phyloP scores from a whole-genome alignment of 2,113 vertebrate genomes.

The Myiozetetes cayanensis region DNA sequence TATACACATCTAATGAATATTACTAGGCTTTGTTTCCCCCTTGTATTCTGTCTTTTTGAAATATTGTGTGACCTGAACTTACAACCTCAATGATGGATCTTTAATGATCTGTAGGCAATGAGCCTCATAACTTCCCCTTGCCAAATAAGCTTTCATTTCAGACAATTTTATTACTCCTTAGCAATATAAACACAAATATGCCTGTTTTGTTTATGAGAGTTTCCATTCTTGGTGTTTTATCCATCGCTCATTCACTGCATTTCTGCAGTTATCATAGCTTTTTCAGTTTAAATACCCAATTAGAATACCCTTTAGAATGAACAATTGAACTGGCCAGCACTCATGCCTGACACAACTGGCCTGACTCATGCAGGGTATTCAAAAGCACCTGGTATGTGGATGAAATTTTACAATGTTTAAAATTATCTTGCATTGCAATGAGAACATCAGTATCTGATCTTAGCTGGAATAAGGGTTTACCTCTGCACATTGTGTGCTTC shows the following conservation, averaged over 20 bases:
- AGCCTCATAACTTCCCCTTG: constrained; percentile 22
- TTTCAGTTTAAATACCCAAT: neutral
- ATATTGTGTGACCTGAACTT: neutral
- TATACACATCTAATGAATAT: constrained; percentile 25
- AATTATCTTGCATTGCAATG: neutral
- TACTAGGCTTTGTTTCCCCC: neutral
- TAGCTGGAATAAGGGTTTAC: rapidly evolving
- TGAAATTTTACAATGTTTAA: neutral
- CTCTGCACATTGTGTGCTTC: neutral
- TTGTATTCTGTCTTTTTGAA: constrained; percentile 30
- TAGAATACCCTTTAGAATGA: neutral
- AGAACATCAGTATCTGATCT: neutral
- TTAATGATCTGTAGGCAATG: constrained; percentile 19
- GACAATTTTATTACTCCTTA: neutral
- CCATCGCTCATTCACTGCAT: neutral
- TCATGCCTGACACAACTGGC: too few relatives aligned
- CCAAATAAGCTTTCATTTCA: constrained; percentile 27
- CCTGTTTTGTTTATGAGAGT: neutral
- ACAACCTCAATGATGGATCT: neutral
- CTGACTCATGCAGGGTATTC: neutral
- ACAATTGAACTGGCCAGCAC: neutral
- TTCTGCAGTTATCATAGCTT: neutral
- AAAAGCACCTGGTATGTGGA: neutral
- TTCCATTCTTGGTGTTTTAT: neutral
- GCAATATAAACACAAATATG: neutral